Conservation (phyloP, 2,113 vertebrate species). For the Vulpes lagopus region DNA sequence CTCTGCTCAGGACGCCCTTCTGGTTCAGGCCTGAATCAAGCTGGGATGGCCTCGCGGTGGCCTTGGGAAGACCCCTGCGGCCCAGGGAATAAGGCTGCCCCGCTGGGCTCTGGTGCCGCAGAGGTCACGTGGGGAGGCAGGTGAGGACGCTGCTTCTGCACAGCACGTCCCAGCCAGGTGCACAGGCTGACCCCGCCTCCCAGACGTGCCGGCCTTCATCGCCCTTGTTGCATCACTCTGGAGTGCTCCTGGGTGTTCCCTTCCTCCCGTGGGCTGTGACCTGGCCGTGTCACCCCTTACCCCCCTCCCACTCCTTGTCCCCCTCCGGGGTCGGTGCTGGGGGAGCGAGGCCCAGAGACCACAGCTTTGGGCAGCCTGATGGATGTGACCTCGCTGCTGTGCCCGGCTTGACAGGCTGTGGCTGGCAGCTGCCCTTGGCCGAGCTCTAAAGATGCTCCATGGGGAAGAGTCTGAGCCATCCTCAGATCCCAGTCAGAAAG, state of each 20-base stretch:
- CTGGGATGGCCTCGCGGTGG: neutral
- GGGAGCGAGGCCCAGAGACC: neutral
- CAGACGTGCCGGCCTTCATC: neutral
- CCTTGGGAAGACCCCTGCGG: neutral
- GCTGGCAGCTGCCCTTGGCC: neutral
- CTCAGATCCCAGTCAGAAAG: neutral
- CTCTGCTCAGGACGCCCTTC: neutral
- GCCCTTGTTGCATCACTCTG: neutral
- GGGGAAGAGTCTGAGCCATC: too few species aligned
- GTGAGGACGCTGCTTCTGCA: neutral
- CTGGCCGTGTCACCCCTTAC: too few species aligned
- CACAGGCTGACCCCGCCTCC: fast-evolving
- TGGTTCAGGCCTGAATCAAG: neutral
- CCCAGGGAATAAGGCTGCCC: neutral
- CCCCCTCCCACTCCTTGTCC: neutral
- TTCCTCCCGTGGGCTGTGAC: neutral
- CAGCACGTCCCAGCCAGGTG: too few species aligned
- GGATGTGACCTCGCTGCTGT: neutral
- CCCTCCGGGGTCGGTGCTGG: neutral
- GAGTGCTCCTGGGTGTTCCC: neutral
- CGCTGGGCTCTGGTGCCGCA: neutral
- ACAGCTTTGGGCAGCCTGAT: neutral
- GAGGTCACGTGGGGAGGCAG: neutral
- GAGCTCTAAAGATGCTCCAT: neutral
- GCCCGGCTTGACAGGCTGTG: neutral